Base-by-base conservation (phyloP, 2,113 vertebrate species). In the Sarotherodon lohbergeri region DNA sequence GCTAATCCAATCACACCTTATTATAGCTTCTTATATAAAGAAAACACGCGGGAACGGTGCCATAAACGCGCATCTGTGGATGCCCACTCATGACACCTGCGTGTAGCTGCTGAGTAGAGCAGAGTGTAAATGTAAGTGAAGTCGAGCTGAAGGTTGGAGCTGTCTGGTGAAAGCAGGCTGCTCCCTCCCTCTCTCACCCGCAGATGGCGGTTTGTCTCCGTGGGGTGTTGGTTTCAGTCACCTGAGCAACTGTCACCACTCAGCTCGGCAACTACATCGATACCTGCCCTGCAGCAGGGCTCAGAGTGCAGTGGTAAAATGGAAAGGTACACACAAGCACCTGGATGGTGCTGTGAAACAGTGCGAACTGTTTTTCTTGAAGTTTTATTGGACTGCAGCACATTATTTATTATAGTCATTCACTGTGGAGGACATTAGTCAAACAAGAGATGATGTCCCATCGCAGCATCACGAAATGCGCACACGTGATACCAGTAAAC, bases 201-300 rank as follows among this genome's bases (percentile, higher is more conserved):
- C 95, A 80, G 83, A 87, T 92, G 90, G 68, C 78, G 13, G 83
- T 81, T 36, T 55, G 63, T 88, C 52, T 78, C 56, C 54, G 43
- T 66, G 43, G 85, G 81, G 86, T 19, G 85, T 82, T 41, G 61
- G 73, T 55, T 73, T 41, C 76, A 24, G 84, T 94, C 90, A 93
- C 95, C 93, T 94, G 92, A 89, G 91, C 89, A 76, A 83, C 89
- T 56, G 87, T 80, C 50, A 2, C 78, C 89, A 24, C 41, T 66
- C 80, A 41, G 14, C 52, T 10, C 46, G n/a, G 19, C 29, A 85
- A 66, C 50, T 13, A 27, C 71, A 27, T 5, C 4, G 8, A 68
- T 85, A 93, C 93, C 93, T 94, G 91, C 78, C 54, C 22, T 19
- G 54, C 13, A 29, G 19, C 32, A 29, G 8, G 24, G 24, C 32